Conservation (phyloP, 2,888 invertebrate genomes). For the Marronus borbonicus region DNA sequence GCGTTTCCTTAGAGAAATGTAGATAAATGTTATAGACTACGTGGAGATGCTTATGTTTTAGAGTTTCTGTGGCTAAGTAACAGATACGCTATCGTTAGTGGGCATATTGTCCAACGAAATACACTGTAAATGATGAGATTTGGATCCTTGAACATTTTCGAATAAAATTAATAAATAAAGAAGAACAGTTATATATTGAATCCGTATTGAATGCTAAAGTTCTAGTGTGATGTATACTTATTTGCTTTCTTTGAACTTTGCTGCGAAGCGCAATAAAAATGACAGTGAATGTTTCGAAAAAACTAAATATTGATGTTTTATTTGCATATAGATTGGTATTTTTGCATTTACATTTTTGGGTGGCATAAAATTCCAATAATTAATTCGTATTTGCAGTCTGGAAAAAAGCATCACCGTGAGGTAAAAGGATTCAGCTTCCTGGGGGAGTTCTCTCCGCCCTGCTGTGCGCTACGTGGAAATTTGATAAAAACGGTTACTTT, state of each 20-base stretch:
- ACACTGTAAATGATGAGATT: no score
- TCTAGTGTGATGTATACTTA: background rate
- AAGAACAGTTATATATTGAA: background rate
- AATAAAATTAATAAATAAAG: no score
- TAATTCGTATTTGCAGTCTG: slow-evolving; percentile 49
- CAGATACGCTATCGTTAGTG: no score
- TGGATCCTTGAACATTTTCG: no score
- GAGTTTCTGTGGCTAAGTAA: no score
- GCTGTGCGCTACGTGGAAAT: slow-evolving; percentile 2
- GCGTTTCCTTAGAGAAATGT: no score
- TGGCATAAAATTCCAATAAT: slow-evolving; percentile 53
- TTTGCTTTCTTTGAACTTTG: background rate
- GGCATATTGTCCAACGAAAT: no score
- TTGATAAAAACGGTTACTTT: slow-evolving; percentile 36
- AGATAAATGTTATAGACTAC: no score
- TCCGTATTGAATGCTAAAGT: no score
- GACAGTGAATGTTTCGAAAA: slow-evolving; percentile 25
- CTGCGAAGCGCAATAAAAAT: slow-evolving; percentile 6
- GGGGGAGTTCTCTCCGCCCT: background rate
- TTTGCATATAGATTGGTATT: slow-evolving; percentile 61
- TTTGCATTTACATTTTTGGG: slow-evolving; percentile 56
- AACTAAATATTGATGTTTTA: slow-evolving; percentile 60
- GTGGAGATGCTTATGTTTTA: no score
- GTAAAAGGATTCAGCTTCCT: slow-evolving; percentile 7
- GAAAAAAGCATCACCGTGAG: slow-evolving; percentile 17